A percentile compares a stretch with the other conserved stretches of the same genome.
These are phyloP conservation scores for Phrynocephalus versicolor DNA, from an alignment of 2,113 vertebrate species.

Conservation along the genomic window DNA sequence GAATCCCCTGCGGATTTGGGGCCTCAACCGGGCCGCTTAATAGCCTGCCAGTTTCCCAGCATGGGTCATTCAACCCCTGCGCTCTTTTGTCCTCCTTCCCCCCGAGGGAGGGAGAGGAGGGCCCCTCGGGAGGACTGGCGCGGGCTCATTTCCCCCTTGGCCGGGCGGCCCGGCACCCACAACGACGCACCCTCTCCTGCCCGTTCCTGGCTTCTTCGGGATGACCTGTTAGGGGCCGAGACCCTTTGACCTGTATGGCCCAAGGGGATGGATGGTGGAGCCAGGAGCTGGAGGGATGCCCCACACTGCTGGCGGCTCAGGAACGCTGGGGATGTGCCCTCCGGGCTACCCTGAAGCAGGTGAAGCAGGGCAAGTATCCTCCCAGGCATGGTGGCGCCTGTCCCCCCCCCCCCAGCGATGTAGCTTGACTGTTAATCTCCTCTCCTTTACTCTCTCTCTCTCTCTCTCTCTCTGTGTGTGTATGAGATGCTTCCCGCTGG, in stretches of 20 bases:
- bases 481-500: neutral
- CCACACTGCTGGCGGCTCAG: neutral
- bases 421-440: no score
- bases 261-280: conserved; percentile 58
- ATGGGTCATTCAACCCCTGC: conserved; percentile 24
- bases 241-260: conserved; percentile 25
- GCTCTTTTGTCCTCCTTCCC: neutral
- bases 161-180: neutral
- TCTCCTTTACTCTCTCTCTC: no score
- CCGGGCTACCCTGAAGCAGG: neutral
- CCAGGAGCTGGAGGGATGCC: neutral
- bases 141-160: neutral
- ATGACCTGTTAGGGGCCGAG: conserved; percentile 37
- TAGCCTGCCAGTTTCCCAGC: neutral
- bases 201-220: neutral
- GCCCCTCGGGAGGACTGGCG: no score
- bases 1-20: conserved; percentile 10
- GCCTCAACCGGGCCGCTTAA: conserved; percentile 37
- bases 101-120: neutral
- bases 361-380: conserved; percentile 3
- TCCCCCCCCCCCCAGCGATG: rapidly evolving
- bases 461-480: no score
- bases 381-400: no score
- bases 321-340: neutral
- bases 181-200: conserved; percentile 28